Evolutionary conservation across 1,140 invertebrate species (phyloP), one percentile per base, ranked within the genome.

Genomic region (Eumeta japonica): DNA sequence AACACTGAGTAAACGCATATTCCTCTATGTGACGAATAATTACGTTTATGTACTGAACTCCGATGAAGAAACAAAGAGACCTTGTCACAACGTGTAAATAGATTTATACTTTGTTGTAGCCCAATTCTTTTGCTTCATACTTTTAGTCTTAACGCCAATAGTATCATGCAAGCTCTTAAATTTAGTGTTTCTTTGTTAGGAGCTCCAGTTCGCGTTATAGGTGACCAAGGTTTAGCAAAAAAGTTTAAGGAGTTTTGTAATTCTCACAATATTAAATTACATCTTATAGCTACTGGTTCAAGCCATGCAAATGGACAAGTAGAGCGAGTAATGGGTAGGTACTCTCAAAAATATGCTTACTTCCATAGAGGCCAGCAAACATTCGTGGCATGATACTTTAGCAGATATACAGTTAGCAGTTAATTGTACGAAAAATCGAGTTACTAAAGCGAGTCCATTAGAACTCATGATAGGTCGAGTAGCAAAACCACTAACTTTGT

Each of bases 371-470:
- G 14, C 32, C 3, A 3, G 3, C 5, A 34, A 34, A 11, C 1
- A 17, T 10, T 3, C 27, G n/a, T 28, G 58, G 58, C 58, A 65
- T 16, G 58, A 52, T 16, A 38, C 48, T 9, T 19, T 66, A 28
- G 41, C 29, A 3, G 56, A 62, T 9, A 37, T 64, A 9, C 61
- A 63, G 39, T 35, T 67, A 15, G 49, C 57, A 1, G 16, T 68
- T 3, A 64, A 65, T 48, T 53, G 45, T 17, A 57, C 58, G 2
- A 12, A 42, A 2, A 59, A 55, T 38, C 20, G 52, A 10, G 46
- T 53, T 5, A 58, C 54, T 0, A 51, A 53, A 34, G 24, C 39
- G 1, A 53, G 48, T 39, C 53, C 59, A 14, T 24, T 64, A 18
- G 48, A 64, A 28, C 31, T 64, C 11, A 12, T 62, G 13, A 48